phyloP scores from a whole-genome alignment of 2,113 vertebrate genomes.

The Ophiodon elongatus region DNA sequence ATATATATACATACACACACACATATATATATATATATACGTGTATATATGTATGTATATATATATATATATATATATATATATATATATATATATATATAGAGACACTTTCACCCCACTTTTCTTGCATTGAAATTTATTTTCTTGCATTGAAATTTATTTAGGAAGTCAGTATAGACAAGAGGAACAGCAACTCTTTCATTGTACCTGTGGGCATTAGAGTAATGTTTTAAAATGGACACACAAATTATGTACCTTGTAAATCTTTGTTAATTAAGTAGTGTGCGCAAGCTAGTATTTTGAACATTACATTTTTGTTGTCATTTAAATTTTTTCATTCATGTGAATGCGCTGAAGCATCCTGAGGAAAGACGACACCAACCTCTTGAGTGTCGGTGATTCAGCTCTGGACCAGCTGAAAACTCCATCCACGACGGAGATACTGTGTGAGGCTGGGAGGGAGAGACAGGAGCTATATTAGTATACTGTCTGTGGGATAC shows the following conservation, averaged over 20 bases:
- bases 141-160: background rate
- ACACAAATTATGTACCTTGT: background rate
- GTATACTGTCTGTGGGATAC: background rate
- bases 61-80: too few species aligned
- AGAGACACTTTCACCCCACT: background rate
- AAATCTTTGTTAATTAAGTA: background rate
- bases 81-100: too few species aligned
- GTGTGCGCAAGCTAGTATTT: background rate
- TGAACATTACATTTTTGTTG: background rate
- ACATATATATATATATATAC: too few species aligned
- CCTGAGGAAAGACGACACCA: background rate
- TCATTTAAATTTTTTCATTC: background rate
- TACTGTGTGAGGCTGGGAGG: constrained; percentile 81
- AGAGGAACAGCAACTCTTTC: background rate
- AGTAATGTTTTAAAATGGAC: background rate
- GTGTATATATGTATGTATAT: too few species aligned
- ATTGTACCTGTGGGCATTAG: background rate
- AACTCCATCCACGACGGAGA: constrained; percentile 87
- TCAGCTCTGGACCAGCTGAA: constrained; percentile 93
- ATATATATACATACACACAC: too few species aligned
- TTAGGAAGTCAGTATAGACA: background rate
- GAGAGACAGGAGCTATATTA: background rate
- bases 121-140: background rate
- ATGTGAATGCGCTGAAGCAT: background rate
- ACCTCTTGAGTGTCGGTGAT: constrained; percentile 87